These are phyloP conservation scores for Prionace glauca DNA, from an alignment of 2,797 vertebrate genomes.

Conservation along the genomic window DNA sequence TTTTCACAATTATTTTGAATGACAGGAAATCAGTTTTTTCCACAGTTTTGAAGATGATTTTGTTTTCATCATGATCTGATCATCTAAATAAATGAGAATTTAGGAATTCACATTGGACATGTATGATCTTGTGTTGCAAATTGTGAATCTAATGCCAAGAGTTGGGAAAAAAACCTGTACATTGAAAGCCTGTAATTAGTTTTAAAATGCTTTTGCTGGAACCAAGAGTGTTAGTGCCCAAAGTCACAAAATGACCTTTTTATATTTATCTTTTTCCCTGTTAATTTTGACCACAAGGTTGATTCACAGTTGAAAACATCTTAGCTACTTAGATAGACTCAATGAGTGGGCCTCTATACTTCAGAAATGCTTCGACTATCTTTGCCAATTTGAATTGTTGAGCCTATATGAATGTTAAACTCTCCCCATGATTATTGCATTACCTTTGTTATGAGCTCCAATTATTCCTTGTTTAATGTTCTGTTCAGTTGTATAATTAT, in stretches of 20 bases:
- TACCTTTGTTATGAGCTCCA: no score
- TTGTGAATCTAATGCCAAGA: conserved; percentile 65
- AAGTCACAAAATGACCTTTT: background rate
- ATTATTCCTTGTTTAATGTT: no score
- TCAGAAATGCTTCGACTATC: background rate
- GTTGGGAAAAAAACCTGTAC: conserved; percentile 69
- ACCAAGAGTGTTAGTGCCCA: background rate
- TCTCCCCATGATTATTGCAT: no score
- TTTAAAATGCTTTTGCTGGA: conserved; percentile 29
- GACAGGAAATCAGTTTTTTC: background rate
- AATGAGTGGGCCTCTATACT: background rate
- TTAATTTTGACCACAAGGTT: background rate
- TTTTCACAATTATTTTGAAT: background rate
- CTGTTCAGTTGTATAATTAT: no score
- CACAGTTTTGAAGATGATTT: background rate
- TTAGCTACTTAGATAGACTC: background rate
- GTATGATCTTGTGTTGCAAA: conserved; percentile 73
- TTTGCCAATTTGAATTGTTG: no score
- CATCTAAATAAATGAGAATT: conserved; percentile 45
- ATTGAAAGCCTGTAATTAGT: conserved; percentile 61
- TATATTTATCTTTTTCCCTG: background rate
- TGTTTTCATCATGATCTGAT: background rate
- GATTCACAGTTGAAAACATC: background rate
- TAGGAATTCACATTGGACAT: conserved; percentile 62
- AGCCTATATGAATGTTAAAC: no score